Evolutionary conservation across 35 echinoderm and acorn worm species (phyloP).

Genomic region (Patiria miniata): DNA sequence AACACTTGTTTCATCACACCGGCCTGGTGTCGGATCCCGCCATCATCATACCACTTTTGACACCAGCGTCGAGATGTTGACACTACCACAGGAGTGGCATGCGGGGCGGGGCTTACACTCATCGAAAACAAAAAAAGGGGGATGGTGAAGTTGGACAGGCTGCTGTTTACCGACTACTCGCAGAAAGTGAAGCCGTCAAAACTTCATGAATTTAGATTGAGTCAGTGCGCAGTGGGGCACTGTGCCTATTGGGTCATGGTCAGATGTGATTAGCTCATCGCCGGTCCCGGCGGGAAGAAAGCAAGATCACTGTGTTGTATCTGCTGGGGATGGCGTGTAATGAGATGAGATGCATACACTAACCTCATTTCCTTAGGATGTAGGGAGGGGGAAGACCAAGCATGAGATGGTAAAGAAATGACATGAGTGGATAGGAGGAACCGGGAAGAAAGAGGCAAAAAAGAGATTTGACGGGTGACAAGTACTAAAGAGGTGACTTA

Average conservation of each 20-base stretch:
- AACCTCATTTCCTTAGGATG: conserved; percentile 18
- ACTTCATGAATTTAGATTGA: conserved; percentile 76
- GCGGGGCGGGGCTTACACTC: too few relatives aligned
- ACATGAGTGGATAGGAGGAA: not conserved
- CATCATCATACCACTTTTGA: conserved; percentile 18
- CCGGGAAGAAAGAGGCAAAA: not conserved
- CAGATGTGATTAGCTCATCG: conserved; percentile 36
- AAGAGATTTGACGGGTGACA: not conserved
- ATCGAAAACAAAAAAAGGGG: not conserved
- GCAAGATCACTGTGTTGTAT: conserved; percentile 12
- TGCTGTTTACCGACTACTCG: not conserved
- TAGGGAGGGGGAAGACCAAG: not conserved
- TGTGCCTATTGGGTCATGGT: conserved; percentile 43
- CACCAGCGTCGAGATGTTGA: not conserved
- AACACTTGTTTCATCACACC: conserved; percentile 27
- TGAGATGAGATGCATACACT: conserved; percentile 33
- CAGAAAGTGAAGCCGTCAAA: conserved; percentile 46
- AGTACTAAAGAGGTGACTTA: not conserved
- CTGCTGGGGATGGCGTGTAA: not conserved
- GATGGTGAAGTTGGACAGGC: not conserved
- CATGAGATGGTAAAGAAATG: not conserved
- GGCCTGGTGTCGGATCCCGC: not conserved
- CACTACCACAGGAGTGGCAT: not conserved
- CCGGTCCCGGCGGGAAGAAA: conserved; percentile 8
- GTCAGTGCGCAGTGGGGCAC: conserved; percentile 24